Evolutionary conservation across 2,113 vertebrate species (phyloP).

Genomic region (Talpa occidentalis): DNA sequence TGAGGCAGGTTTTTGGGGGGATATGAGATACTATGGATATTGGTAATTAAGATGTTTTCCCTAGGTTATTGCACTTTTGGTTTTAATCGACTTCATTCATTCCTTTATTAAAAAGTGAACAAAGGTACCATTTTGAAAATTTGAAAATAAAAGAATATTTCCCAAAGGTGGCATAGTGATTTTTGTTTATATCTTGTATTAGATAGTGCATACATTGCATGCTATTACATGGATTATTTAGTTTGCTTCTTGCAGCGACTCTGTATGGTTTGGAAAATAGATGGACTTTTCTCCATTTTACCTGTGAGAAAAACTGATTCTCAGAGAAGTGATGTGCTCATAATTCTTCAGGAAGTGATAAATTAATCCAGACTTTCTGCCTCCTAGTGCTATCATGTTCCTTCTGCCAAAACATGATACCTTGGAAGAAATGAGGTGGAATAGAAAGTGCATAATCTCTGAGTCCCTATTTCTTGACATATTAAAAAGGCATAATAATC

Average conservation of each 20-base stretch:
- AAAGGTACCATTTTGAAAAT: slow-evolving; percentile 24
- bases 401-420: background rate
- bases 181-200: slow-evolving; percentile 50
- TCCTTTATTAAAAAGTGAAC: slow-evolving; percentile 33
- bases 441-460: background rate
- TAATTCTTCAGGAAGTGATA: slow-evolving; percentile 26
- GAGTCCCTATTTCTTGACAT: background rate
- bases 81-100: slow-evolving; percentile 22
- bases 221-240: slow-evolving; percentile 13
- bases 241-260: slow-evolving; percentile 18
- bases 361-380: slow-evolving; percentile 22
- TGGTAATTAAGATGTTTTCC: slow-evolving; percentile 45
- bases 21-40: background rate
- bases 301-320: slow-evolving; percentile 19
- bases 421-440: background rate
- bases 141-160: slow-evolving; percentile 43
- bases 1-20: background rate
- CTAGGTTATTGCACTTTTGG: background rate
- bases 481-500: background rate
- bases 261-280: slow-evolving; percentile 1
- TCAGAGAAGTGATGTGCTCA: slow-evolving; percentile 10
- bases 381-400: background rate
- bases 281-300: slow-evolving; percentile 36
- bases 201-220: background rate
- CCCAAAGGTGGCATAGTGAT: background rate